A percentile compares a stretch with the other conserved stretches of the same genome.
These are phyloP conservation scores for Trissolcus japonicus DNA, from an alignment of 2,888 invertebrate genomes.

Conservation along the genomic window DNA sequence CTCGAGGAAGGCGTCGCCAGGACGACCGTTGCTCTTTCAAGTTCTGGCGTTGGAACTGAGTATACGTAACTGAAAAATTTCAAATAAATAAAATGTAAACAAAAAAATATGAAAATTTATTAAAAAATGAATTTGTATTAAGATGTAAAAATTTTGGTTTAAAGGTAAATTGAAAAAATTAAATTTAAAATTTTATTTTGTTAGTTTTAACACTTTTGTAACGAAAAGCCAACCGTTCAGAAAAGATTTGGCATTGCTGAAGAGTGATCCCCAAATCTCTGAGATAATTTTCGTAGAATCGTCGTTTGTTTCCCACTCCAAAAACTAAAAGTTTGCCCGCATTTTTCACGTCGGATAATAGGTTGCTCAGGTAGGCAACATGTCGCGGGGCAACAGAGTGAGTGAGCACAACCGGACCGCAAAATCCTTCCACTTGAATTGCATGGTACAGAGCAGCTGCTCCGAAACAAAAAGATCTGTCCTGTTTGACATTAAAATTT, in stretches of 20 bases:
- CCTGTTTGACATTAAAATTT: constrained; percentile 76
- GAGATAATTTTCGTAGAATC: constrained; percentile 84
- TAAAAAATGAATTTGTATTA: no score
- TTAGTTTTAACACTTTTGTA: no score
- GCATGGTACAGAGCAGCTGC: constrained; percentile 86
- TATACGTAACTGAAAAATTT: constrained; percentile 60
- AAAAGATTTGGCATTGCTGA: constrained; percentile 68
- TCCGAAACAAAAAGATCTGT: constrained; percentile 87
- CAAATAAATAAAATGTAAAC: not conserved
- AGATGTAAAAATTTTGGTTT: no score
- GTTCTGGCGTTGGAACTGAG: constrained; percentile 74
- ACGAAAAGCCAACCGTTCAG: constrained; percentile 66
- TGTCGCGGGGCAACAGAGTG: constrained; percentile 88
- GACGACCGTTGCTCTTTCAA: constrained; percentile 81
- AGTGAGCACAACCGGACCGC: constrained; percentile 87
- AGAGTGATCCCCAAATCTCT: constrained; percentile 81
- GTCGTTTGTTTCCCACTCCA: constrained; percentile 78
- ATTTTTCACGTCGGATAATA: constrained; percentile 80
- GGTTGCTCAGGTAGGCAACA: constrained; percentile 86
- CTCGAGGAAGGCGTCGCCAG: constrained; percentile 89
- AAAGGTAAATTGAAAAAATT: no score
- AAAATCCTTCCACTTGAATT: constrained; percentile 81
- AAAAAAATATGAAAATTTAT: not conserved
- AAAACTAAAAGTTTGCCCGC: constrained; percentile 81
- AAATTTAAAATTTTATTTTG: no score